phyloP scores from a whole-genome alignment of 2,888 invertebrate genomes.

The Urechis unicinctus region DNA sequence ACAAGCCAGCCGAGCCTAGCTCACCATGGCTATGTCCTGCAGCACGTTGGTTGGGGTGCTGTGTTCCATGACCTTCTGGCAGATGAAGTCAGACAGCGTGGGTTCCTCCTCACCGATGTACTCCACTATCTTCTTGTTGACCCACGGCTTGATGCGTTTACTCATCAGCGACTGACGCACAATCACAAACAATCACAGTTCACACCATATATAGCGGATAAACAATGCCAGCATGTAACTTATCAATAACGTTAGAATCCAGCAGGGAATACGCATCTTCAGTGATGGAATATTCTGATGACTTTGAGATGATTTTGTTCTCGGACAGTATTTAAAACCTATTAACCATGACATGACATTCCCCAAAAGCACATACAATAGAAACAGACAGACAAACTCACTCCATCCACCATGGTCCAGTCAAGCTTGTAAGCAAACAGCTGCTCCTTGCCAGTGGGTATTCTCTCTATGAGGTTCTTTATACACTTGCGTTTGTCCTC shows the following conservation, averaged over 20 bases:
- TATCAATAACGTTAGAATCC: too few species aligned
- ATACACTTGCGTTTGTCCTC: constrained; percentile 96
- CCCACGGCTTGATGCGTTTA: constrained; percentile 84
- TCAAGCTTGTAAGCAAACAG: constrained; percentile 92
- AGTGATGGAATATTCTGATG: too few species aligned
- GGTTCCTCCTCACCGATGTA: constrained; percentile 99
- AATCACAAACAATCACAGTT: neutral
- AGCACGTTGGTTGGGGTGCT: constrained; percentile 89
- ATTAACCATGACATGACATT: too few species aligned
- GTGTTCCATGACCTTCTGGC: constrained; percentile 91
- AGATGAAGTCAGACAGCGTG: constrained; percentile 97
- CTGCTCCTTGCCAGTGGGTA: constrained; percentile 94
- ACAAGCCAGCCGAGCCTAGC: constrained; percentile 15
- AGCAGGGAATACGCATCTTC: too few species aligned
- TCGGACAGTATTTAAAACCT: too few species aligned
- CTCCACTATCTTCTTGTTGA: constrained; percentile 98
- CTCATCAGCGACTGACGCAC: constrained; percentile 20
- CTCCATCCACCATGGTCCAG: constrained; percentile 74
- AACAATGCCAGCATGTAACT: neutral
- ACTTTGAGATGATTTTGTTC: too few species aligned
- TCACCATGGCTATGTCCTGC: constrained; percentile 97
- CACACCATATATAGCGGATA: neutral
- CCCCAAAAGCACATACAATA: neutral
- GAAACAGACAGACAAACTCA: constrained; percentile 30
- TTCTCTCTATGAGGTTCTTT: constrained; percentile 94